Evolutionary conservation across 1,140 invertebrate species (phyloP).

Genomic region (Acromyrmex heyeri): DNA sequence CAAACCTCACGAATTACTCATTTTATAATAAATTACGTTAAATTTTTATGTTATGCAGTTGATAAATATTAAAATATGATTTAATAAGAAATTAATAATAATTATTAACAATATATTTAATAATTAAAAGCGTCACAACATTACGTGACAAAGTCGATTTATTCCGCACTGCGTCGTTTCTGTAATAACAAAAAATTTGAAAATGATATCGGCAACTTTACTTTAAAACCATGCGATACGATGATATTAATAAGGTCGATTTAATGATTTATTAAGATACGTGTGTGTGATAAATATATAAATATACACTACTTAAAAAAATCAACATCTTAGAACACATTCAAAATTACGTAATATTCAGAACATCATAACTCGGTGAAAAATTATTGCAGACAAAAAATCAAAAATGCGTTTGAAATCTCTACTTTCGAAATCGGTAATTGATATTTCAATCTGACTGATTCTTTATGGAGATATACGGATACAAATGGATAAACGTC

Average conservation of each 20-base stretch:
- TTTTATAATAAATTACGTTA: neutral
- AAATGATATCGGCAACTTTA: neutral
- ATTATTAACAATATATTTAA: neutral
- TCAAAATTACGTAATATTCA: too few relatives aligned
- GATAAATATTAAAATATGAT: neutral
- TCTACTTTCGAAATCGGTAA: too few relatives aligned
- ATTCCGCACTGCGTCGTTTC: neutral
- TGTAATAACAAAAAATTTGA: neutral
- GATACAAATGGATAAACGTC: too few relatives aligned
- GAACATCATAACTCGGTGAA: too few relatives aligned
- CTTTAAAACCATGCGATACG: neutral
- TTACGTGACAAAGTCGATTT: neutral
- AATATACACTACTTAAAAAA: too few relatives aligned
- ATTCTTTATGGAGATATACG: too few relatives aligned
- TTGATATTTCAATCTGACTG: too few relatives aligned
- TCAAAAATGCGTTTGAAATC: too few relatives aligned
- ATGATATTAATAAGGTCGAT: neutral
- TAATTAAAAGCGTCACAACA: neutral
- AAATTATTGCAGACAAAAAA: too few relatives aligned
- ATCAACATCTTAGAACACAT: too few relatives aligned
- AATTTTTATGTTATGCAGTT: neutral
- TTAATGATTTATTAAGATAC: neutral
- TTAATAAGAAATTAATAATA: neutral
- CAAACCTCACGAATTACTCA: neutral
- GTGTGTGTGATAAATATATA: too few relatives aligned